A percentile compares a stretch with the other conserved stretches of the same genome.
Evolutionary conservation across 2,113 vertebrate genomes (phyloP).

Genomic region (Odobenus rosmarus): DNA sequence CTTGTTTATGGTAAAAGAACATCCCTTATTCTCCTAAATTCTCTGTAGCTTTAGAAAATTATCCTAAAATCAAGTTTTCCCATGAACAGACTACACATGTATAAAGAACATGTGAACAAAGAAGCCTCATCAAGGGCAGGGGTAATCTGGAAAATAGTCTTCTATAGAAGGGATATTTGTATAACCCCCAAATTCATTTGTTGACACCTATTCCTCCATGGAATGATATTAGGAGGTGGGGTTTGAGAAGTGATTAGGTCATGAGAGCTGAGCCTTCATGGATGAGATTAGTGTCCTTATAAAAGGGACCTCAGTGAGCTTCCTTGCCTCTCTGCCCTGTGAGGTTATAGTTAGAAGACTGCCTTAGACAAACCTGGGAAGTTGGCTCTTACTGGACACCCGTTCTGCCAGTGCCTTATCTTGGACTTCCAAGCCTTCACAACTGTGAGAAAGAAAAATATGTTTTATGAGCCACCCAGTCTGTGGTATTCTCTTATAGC

Average conservation of each 20-base stretch:
- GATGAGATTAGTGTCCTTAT: not conserved
- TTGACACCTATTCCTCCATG: not conserved
- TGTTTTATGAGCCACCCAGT: not conserved
- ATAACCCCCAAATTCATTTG: not conserved
- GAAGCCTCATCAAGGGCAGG: accelerated
- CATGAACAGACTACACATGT: not conserved
- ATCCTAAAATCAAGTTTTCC: not conserved
- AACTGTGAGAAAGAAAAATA: not conserved
- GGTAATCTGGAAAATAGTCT: not conserved
- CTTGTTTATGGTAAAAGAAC: not conserved
- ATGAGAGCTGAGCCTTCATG: not conserved
- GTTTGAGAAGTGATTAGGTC: not conserved
- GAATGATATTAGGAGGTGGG: not conserved
- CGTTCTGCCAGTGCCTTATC: not conserved
- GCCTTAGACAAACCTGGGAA: not conserved
- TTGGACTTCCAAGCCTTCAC: not conserved
- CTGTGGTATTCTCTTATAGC: not conserved
- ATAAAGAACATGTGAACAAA: not conserved
- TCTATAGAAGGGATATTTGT: not conserved
- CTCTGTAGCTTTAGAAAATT: not conserved
- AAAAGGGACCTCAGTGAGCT: not conserved
- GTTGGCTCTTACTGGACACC: not conserved
- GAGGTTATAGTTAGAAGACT: not conserved
- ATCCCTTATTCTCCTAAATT: not conserved
- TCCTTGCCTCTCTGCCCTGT: not conserved